Percentiles rank a stretch among this genome's conserved stretches.
phyloP scores from a whole-genome alignment of 2,113 vertebrate genomes.

The Ophthalmolycus amberensis region DNA sequence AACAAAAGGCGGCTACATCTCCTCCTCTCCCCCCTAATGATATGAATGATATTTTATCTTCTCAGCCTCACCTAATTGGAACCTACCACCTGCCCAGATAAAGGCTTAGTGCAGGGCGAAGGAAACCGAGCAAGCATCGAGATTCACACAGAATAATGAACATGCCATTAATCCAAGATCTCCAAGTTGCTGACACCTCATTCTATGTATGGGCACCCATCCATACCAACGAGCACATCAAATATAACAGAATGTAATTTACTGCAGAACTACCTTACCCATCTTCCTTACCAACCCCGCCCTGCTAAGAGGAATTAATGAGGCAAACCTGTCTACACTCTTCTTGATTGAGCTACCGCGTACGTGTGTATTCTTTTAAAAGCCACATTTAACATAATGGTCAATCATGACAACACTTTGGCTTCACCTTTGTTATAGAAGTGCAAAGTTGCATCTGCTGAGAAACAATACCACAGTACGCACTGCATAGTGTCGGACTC shows the following conservation, averaged over 20 bases:
- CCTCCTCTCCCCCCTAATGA: background rate
- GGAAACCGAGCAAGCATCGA: background rate
- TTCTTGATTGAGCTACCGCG: background rate
- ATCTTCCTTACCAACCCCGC: background rate
- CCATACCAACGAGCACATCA: background rate
- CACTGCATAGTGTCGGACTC: background rate
- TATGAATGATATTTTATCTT: background rate
- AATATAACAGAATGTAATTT: background rate
- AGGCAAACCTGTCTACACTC: background rate
- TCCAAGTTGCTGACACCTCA: conserved; percentile 3
- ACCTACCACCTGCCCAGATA: background rate
- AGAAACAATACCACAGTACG: background rate
- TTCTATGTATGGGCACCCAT: background rate
- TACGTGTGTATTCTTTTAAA: background rate
- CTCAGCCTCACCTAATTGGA: background rate
- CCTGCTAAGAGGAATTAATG: background rate
- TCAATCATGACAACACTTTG: background rate
- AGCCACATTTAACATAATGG: background rate
- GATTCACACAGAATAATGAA: background rate
- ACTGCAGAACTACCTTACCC: background rate
- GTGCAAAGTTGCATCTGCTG: background rate
- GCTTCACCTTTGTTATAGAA: background rate
- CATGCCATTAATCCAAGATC: conserved; percentile 1
- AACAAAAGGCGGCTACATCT: background rate
- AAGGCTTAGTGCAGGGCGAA: background rate